Base-by-base conservation (phyloP, 1,140 invertebrate genomes). In the Meteorus sp. region DNA sequence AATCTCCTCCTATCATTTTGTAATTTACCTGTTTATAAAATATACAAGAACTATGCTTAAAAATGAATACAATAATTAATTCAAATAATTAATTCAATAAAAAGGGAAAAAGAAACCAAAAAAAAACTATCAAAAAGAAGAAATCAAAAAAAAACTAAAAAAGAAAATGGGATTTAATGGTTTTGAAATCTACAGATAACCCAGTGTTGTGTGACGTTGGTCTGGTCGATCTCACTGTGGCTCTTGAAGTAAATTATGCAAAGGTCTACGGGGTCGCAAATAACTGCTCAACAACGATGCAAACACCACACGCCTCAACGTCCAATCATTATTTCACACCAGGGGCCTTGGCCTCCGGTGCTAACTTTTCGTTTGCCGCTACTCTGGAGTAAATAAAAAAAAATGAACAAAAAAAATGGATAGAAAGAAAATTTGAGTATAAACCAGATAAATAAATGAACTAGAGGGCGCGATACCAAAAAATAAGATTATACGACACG, bases 151-250 rank as follows among this genome's bases (percentile, higher is more conserved):
- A n/a, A n/a, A n/a, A n/a, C n/a, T n/a, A n/a, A n/a, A n/a, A n/a
- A n/a, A n/a, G 27, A n/a, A 33, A 39, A 27, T 17, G 13, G 48
- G 41, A 56, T 31, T 23, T 43, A 48, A 23, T 44, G 62, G 66
- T 64, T 59, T 68, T 68, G 60, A 60, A 54, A 57, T 50, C 82
- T 82, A 1, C 79, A 91, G 89, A 89, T 74, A 91, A 91, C 77
- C 88, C 89, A 43, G 86, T 90, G 51, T 70, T 90, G 59, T 91
- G 89, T 70, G 86, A 89, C 66, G 84, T 85, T 22, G 83, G 83
- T 8, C 70, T 89, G 25, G 85, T 85, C 44, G 87, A 90, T 73
- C 75, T 90, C 51, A 84, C 84, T 35, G 83, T 83, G 0, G 76
- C 84, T 43, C 82, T 90, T 75, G 85, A 87, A 67, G 85, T 83